These are phyloP conservation scores for Augiades crinisus DNA, from an alignment of 2,888 invertebrate genomes.

Conservation along the genomic window DNA sequence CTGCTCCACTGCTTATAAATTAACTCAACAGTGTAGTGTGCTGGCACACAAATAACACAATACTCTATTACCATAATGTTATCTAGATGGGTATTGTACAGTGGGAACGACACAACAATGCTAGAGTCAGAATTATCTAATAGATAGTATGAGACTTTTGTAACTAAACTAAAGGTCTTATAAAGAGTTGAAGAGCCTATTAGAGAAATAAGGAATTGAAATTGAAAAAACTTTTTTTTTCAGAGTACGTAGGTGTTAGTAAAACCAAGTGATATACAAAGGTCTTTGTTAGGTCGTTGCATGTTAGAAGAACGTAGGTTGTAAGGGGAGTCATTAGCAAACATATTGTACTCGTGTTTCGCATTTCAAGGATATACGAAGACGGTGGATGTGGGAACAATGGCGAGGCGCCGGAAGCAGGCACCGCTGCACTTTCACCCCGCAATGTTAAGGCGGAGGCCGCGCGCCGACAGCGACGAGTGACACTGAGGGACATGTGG, in stretches of 20 bases:
- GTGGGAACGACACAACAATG: slow-evolving; percentile 8
- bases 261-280: no score
- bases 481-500: neutral
- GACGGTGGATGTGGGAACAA: slow-evolving; percentile 8
- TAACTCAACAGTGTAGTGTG: slow-evolving; percentile 1
- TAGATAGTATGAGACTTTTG: slow-evolving; percentile 15
- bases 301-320: no score
- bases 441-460: slow-evolving; percentile 19
- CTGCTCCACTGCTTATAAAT: no score
- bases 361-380: neutral
- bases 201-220: no score
- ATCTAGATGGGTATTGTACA: slow-evolving; percentile 12
- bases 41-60: no score
- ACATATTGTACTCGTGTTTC: neutral
- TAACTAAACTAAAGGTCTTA: no score
- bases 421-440: slow-evolving; percentile 4
- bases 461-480: no score
- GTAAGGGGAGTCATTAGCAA: neutral
- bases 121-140: slow-evolving; percentile 19
- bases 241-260: no score
- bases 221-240: no score
- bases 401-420: slow-evolving; percentile 8
- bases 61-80: slow-evolving; percentile 22
- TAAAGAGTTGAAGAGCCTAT: no score
- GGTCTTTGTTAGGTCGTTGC: no score